These are phyloP conservation scores for Trachops cirrhosus DNA, from an alignment of 2,797 vertebrate genomes.

Conservation along the genomic window DNA sequence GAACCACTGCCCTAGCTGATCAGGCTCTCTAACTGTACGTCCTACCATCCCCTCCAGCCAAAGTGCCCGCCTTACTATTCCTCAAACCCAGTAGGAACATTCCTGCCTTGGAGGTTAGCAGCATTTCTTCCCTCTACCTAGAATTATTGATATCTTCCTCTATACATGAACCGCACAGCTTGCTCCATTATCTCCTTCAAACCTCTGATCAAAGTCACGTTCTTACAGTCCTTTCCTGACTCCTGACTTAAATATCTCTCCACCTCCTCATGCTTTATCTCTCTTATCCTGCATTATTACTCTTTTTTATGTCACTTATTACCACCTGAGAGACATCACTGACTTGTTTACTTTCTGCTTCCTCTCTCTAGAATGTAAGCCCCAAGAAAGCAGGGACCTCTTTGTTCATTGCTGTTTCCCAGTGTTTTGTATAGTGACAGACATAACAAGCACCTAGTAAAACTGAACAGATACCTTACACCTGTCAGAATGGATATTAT, in stretches of 20 bases:
- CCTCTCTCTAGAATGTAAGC: background rate
- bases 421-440: background rate
- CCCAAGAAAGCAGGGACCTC: background rate
- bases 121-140: background rate
- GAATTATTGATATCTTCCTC: background rate
- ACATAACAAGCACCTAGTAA: background rate
- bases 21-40: background rate
- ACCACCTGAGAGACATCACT: background rate
- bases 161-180: background rate
- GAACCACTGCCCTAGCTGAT: background rate
- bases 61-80: background rate
- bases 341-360: background rate
- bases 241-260: background rate
- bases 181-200: background rate
- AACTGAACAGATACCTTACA: background rate
- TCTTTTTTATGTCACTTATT: background rate
- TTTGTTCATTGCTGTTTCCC: background rate
- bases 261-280: background rate
- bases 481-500: background rate
- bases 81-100: background rate
- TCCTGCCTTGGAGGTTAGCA: background rate
- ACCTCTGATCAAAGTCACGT: background rate
- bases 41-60: background rate
- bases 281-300: background rate
- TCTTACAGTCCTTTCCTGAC: background rate